phyloP scores from a whole-genome alignment of 1,140 invertebrate species.

The Doryteuthis pealeii region DNA sequence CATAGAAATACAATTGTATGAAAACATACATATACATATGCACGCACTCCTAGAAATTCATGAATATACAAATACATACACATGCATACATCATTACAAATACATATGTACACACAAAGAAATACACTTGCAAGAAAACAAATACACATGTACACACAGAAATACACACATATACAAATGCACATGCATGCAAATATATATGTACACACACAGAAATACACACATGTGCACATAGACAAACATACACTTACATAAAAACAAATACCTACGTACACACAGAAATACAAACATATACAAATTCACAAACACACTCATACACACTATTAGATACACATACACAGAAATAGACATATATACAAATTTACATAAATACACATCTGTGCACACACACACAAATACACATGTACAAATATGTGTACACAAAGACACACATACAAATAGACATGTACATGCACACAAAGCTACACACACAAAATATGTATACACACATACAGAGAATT shows the following conservation, averaged over 20 bases:
- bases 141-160: background rate
- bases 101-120: background rate
- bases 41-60: background rate
- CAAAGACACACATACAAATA: background rate
- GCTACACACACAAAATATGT: background rate
- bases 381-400: background rate
- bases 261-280: background rate
- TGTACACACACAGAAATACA: background rate
- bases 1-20: background rate
- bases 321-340: background rate
- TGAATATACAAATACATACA: background rate
- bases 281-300: background rate
- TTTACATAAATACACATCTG: background rate
- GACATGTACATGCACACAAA: background rate
- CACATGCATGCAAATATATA: background rate
- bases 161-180: background rate
- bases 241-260: background rate
- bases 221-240: background rate
- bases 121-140: background rate
- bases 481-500: background rate
- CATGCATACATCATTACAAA: background rate
- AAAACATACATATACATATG: background rate
- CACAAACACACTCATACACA: background rate
- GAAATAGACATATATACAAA: background rate
- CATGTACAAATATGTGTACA: background rate